These are phyloP conservation scores for Cephalophus harveyi DNA, from an alignment of 2,113 vertebrate species.

Conservation along the genomic window DNA sequence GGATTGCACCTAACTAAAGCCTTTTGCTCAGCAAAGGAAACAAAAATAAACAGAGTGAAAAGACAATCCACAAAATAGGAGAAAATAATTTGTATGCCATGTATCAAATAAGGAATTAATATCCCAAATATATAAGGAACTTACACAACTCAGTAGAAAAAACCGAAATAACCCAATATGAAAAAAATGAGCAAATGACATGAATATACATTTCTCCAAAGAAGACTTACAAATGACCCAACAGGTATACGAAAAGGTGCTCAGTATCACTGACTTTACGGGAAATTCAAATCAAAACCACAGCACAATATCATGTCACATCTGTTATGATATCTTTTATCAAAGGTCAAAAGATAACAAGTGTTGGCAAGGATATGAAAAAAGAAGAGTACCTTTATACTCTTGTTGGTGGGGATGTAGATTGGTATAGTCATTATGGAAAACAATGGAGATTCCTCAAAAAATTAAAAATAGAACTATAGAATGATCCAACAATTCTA, in stretches of 20 bases:
- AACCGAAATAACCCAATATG: background rate
- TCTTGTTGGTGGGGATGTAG: background rate
- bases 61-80: background rate
- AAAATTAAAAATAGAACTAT: background rate
- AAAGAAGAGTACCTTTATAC: background rate
- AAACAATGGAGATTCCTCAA: background rate
- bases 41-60: background rate
- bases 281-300: background rate
- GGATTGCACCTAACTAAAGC: background rate
- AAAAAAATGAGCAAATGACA: background rate
- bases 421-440: background rate
- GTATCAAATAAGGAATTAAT: background rate
- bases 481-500: background rate
- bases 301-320: fast-evolving
- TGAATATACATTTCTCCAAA: background rate
- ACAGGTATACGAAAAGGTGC: background rate
- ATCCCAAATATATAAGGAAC: background rate
- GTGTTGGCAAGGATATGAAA: background rate
- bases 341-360: background rate
- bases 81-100: background rate
- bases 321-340: background rate
- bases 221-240: background rate
- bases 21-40: background rate
- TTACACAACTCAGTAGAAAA: background rate
- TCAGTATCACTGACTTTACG: background rate